phyloP scores from a whole-genome alignment of 2,113 vertebrate genomes.

The Scopus umbretta region DNA sequence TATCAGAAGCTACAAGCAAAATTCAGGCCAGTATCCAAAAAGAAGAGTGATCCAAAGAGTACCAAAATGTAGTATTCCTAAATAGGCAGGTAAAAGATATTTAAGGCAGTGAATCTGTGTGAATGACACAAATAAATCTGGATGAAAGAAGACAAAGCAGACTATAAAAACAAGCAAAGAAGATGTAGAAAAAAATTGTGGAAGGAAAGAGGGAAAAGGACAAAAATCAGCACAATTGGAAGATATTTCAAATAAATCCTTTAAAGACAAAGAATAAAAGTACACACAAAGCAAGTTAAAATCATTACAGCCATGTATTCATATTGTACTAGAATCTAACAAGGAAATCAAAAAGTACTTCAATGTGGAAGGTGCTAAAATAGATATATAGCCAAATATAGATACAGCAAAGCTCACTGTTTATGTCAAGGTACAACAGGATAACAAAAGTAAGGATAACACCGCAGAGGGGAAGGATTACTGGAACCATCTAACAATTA shows the following conservation, averaged over 20 bases:
- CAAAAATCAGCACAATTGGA: background rate
- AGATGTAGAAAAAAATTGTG: background rate
- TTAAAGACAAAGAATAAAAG: background rate
- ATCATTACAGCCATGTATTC: background rate
- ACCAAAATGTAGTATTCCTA: background rate
- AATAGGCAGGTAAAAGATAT: background rate
- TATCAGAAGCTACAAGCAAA: background rate
- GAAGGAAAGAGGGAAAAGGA: background rate
- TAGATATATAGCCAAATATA: background rate
- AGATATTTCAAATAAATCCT: background rate
- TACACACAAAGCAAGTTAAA: background rate
- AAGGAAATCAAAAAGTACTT: background rate
- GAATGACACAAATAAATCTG: background rate
- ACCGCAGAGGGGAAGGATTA: background rate
- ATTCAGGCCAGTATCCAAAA: background rate
- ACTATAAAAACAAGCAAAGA: background rate
- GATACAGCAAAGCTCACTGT: background rate
- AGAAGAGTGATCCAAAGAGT: background rate
- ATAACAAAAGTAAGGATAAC: background rate
- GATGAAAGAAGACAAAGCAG: background rate
- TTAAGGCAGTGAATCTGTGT: background rate
- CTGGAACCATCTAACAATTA: background rate
- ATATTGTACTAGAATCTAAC: background rate
- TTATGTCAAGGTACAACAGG: background rate
- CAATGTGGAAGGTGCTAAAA: background rate